These are phyloP conservation scores for Spisula subtruncata DNA, from an alignment of 2,888 invertebrate genomes.

Conservation along the genomic window DNA sequence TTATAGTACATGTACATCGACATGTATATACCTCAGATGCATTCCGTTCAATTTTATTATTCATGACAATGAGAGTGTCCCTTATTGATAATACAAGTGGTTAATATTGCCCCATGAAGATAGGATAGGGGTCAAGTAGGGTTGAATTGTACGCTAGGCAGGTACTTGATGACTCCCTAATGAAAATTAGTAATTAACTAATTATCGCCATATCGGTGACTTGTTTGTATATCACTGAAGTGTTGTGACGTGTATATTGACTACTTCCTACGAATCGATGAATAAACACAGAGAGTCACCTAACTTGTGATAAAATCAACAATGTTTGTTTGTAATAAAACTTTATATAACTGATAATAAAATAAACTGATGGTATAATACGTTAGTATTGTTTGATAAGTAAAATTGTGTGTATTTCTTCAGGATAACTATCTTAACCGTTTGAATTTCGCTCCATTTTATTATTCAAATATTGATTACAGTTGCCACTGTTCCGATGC, in stretches of 20 bases:
- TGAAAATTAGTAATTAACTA: conserved; percentile 11
- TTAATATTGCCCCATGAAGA: not conserved
- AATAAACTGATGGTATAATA: not conserved
- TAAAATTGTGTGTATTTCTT: too few relatives aligned
- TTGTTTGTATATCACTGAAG: not conserved
- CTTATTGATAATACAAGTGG: too few relatives aligned
- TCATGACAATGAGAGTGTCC: not conserved
- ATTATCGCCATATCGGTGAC: not conserved
- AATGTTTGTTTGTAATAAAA: not conserved
- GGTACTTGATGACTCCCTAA: not conserved
- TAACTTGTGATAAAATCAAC: conserved; percentile 28
- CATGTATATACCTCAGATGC: not conserved
- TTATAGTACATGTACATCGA: too few relatives aligned
- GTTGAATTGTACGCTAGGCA: not conserved
- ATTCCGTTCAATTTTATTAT: not conserved
- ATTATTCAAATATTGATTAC: not conserved
- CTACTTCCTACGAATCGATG: not conserved
- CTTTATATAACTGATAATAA: not conserved
- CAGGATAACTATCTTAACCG: too few relatives aligned
- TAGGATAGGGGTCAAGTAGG: not conserved
- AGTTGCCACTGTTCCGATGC: too few relatives aligned
- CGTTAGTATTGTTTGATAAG: not conserved
- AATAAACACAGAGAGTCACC: not conserved
- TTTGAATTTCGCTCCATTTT: not conserved
- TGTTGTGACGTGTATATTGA: not conserved